Percentiles rank a stretch among this genome's conserved stretches.
Conservation (phyloP, 2,113 vertebrate species). For the Microtus pennsylvanicus region DNA sequence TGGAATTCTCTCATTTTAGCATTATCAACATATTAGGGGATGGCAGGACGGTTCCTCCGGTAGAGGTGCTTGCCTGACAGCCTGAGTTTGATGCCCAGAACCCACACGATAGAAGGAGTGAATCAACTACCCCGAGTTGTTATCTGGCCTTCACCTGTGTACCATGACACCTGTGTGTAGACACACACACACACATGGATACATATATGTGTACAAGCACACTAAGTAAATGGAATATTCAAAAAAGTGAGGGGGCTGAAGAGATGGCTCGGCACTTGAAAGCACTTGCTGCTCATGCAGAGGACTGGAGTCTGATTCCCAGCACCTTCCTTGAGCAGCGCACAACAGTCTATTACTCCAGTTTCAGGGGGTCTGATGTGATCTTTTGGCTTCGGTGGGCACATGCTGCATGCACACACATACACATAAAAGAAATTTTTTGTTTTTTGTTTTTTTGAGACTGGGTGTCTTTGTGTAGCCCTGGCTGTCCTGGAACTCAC, state of each 20-base stretch:
- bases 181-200: background rate
- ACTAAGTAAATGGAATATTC: background rate
- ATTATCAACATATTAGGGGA: background rate
- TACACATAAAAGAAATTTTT: background rate
- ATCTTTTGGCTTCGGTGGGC: background rate
- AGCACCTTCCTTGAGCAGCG: background rate
- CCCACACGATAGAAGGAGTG: background rate
- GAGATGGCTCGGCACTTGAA: background rate
- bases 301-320: background rate
- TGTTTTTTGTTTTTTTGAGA: background rate
- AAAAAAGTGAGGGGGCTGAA: background rate
- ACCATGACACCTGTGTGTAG: background rate
- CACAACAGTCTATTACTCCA: background rate
- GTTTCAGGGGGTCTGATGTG: background rate
- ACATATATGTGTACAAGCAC: background rate
- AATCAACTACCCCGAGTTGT: background rate
- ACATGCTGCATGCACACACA: background rate
- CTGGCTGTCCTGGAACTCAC: background rate
- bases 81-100: background rate
- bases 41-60: background rate
- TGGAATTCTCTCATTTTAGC: background rate
- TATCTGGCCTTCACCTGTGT: background rate
- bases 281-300: background rate
- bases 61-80: background rate
- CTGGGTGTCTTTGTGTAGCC: background rate